Conservation (phyloP, 35 echinoderm and acorn worm species). For the Lytechinus pictus region DNA sequence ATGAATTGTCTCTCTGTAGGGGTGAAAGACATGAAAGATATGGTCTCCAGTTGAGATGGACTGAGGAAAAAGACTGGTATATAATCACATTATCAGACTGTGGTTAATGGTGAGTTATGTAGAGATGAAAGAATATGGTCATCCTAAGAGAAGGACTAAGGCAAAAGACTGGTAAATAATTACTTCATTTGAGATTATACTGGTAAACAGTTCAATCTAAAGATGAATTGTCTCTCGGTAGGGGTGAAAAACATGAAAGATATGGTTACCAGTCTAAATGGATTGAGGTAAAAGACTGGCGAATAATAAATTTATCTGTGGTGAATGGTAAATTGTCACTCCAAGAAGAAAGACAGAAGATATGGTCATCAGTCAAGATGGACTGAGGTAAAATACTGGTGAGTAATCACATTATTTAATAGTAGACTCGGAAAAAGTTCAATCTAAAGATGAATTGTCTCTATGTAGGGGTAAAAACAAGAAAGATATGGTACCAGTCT, state of each 20-base stretch:
- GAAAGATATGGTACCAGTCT: too few relatives aligned
- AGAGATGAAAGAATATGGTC: background rate
- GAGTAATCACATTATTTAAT: background rate
- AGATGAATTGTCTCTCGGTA: background rate
- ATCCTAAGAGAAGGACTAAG: background rate
- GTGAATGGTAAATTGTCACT: background rate
- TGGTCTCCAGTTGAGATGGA: too few relatives aligned
- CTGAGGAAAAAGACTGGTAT: too few relatives aligned
- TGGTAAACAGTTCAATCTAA: constrained; percentile 70
- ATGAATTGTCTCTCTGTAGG: constrained; percentile 84
- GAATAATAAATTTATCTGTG: background rate
- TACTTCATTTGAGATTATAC: constrained; percentile 18
- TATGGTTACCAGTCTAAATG: background rate
- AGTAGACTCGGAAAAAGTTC: constrained; percentile 43
- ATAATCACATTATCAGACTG: too few relatives aligned
- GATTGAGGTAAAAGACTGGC: background rate
- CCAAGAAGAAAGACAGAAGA: background rate
- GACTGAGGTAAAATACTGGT: background rate
- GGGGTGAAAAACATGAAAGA: background rate
- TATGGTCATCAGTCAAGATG: background rate
- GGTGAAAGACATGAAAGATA: too few relatives aligned
- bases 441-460: constrained; percentile 90
- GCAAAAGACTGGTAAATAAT: too few relatives aligned
- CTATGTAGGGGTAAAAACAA: constrained; percentile 46
- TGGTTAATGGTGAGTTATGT: too few relatives aligned